These are phyloP conservation scores for Sitodiplosis mosellana DNA, from an alignment of 1,140 invertebrate genomes.

Conservation along the genomic window DNA sequence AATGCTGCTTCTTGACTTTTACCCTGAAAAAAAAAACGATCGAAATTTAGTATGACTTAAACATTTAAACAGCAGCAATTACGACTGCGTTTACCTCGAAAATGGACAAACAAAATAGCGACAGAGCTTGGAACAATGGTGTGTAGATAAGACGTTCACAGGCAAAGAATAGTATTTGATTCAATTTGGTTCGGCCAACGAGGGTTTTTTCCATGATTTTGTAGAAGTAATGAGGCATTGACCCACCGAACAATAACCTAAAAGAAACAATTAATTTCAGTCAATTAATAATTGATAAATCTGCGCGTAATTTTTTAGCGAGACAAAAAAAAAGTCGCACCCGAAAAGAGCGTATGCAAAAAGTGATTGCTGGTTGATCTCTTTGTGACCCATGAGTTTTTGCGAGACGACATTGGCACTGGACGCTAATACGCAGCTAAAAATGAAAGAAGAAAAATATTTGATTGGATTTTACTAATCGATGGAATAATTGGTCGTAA, in stretches of 20 bases:
- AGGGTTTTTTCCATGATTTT: slow-evolving; percentile 31
- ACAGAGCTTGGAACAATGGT: slow-evolving; percentile 45
- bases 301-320: neutral
- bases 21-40: slow-evolving; percentile 24
- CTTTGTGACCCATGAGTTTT: slow-evolving; percentile 34
- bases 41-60: neutral
- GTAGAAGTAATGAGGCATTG: slow-evolving; percentile 54
- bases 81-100: slow-evolving; percentile 39
- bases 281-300: neutral
- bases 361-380: slow-evolving; percentile 39
- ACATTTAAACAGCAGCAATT: neutral
- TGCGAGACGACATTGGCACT: slow-evolving; percentile 46
- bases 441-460: slow-evolving; percentile 13
- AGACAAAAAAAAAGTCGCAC: slow-evolving; percentile 28
- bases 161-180: slow-evolving; percentile 27
- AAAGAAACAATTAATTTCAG: neutral
- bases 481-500: slow-evolving; percentile 3
- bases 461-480: slow-evolving; percentile 1
- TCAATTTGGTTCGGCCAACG: slow-evolving; percentile 14
- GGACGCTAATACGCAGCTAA: slow-evolving; percentile 37
- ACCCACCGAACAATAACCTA: slow-evolving; percentile 49
- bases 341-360: slow-evolving; percentile 50
- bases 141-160: slow-evolving; percentile 48
- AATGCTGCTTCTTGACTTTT: slow-evolving; percentile 39
- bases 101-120: slow-evolving; percentile 43